Evolutionary conservation across 2,888 invertebrate genomes (phyloP).

Genomic region (Mythimna pallens): DNA sequence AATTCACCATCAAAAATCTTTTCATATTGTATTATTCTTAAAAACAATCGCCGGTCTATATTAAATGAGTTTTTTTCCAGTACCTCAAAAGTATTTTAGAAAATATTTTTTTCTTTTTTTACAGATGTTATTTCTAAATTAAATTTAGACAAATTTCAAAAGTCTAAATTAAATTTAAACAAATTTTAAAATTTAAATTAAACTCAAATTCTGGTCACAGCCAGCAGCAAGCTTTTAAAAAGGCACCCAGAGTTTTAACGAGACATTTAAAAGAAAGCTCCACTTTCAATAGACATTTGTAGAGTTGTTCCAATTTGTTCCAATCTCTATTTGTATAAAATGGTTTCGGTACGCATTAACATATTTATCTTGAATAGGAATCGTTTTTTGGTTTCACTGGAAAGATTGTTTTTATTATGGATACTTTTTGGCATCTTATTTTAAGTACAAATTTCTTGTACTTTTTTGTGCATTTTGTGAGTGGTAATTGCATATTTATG

Average conservation of each 20-base stretch:
- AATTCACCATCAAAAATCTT: too few relatives aligned
- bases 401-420: slow-evolving; percentile 7
- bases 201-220: slow-evolving; percentile 32
- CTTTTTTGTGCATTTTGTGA: not conserved
- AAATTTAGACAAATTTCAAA: too few relatives aligned
- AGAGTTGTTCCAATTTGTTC: slow-evolving; percentile 57
- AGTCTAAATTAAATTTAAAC: too few relatives aligned
- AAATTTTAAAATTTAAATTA: not conserved
- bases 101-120: too few relatives aligned
- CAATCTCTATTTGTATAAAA: slow-evolving; percentile 49
- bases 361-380: slow-evolving; percentile 44
- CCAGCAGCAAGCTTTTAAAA: slow-evolving; percentile 31
- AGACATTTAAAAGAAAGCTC: slow-evolving; percentile 58
- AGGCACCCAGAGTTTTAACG: slow-evolving; percentile 53
- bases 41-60: too few relatives aligned
- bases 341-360: slow-evolving; percentile 43
- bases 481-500: too few relatives aligned
- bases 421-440: not conserved
- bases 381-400: slow-evolving; percentile 23
- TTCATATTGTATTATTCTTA: too few relatives aligned
- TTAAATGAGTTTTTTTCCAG: too few relatives aligned
- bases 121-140: too few relatives aligned
- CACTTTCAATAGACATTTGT: slow-evolving; percentile 43
- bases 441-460: not conserved
- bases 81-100: too few relatives aligned